Evolutionary conservation across 2,113 vertebrate genomes (phyloP).

Genomic region (Equus przewalskii): DNA sequence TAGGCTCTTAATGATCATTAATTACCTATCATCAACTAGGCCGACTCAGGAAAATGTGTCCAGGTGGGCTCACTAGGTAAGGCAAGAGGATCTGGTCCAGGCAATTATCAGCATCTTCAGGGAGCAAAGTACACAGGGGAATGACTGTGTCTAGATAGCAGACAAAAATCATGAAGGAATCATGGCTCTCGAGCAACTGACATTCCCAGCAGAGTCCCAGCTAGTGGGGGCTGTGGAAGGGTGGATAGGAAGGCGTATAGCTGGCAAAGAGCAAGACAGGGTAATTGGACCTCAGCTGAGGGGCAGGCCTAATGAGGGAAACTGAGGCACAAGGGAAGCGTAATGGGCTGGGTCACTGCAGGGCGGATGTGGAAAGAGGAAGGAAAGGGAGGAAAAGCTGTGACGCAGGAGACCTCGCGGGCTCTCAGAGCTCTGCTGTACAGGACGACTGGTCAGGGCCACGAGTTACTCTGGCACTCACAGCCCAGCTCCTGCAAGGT

Average conservation of each 20-base stretch:
- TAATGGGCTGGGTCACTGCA: not conserved
- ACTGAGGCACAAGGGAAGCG: not conserved
- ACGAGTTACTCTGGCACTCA: not conserved
- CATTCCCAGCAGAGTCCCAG: not conserved
- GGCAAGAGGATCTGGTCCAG: not conserved
- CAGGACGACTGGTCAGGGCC: not conserved
- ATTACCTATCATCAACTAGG: not conserved
- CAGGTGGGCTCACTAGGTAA: not conserved
- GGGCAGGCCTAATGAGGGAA: not conserved
- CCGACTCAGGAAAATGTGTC: conserved; percentile 21
- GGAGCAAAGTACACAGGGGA: not conserved
- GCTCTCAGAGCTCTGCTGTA: not conserved
- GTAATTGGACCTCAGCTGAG: not conserved
- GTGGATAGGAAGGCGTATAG: not conserved
- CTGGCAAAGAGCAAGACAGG: not conserved
- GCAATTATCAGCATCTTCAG: not conserved
- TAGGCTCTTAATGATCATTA: not conserved
- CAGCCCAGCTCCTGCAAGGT: not conserved
- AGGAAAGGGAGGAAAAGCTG: not conserved
- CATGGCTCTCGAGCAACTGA: not conserved
- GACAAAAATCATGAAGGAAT: not conserved
- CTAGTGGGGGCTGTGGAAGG: not conserved
- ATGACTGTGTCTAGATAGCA: not conserved
- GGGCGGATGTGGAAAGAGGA: not conserved
- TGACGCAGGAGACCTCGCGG: not conserved